These are phyloP conservation scores for Nomada ruficornis DNA, from an alignment of 2,888 invertebrate species.

Conservation along the genomic window DNA sequence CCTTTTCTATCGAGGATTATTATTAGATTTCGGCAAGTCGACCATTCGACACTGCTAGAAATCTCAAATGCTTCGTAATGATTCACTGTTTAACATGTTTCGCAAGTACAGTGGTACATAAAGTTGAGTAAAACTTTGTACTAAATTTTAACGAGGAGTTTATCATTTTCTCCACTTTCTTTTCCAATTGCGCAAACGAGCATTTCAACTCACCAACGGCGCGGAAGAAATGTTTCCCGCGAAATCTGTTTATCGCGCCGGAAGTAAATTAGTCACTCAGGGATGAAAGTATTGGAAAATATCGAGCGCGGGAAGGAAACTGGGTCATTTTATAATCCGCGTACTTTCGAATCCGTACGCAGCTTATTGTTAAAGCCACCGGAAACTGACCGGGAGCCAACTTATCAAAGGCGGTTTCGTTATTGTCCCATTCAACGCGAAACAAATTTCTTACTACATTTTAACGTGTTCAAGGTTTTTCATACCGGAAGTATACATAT, in stretches of 20 bases:
- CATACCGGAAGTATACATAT: not conserved
- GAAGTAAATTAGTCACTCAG: conserved; percentile 14
- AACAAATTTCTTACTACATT: not conserved
- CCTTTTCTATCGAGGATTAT: no score
- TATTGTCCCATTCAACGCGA: not conserved
- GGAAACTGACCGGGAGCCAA: not conserved
- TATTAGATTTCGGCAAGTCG: no score
- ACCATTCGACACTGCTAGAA: no score
- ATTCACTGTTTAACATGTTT: no score
- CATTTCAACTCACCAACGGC: no score
- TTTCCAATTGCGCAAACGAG: not conserved
- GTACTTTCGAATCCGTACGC: not conserved
- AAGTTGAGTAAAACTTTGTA: no score
- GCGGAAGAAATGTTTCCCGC: not conserved
- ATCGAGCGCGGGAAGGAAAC: not conserved
- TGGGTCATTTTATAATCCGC: conserved; percentile 23
- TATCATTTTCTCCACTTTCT: not conserved
- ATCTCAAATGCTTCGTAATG: no score
- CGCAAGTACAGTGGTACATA: no score
- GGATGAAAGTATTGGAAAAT: not conserved
- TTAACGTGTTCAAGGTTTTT: not conserved
- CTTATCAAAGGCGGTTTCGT: not conserved
- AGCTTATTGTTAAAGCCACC: not conserved
- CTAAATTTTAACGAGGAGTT: conserved; percentile 11
- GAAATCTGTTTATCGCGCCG: not conserved